Base-by-base conservation (phyloP, 2,888 invertebrate genomes). In the Andrena praecox region DNA sequence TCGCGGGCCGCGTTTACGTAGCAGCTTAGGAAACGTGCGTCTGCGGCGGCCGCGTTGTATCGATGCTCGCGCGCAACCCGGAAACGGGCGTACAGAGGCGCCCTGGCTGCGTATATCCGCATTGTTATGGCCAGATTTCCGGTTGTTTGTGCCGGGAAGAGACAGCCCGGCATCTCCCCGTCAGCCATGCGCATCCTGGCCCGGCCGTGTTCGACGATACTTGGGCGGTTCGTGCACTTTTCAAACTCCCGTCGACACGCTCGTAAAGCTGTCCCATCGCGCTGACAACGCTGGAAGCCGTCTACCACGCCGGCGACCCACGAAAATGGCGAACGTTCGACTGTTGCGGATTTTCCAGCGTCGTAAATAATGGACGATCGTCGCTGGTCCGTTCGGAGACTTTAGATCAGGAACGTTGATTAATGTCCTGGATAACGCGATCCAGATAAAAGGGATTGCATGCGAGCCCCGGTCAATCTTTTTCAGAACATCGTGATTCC, bases 121-220 rank as follows among this genome's bases (percentile, higher is more conserved):
- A 84, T 85, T 86, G 83, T 87, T 87, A 85, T 84, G 81, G 85
- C 80, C 84, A 81, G 77, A 74, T 85, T 89, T 85, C 84, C 89
- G 88, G 85, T 82, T 85, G 87, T 89, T 90, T 88, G 86, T 89
- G 76, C 77, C 84, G 64, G 60, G 67, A 74, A 67, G 69, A 80
- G 74, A 72, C 81, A 76, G 80, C 68, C 64, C 72, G 63, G 74
- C 69, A 78, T 78, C 75, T 66, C 56, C 60, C 60, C 73, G 71
- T 59, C 78, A 74, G 62, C 64, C 29, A n/a, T 64, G 71, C 35
- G 16, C 42, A 68, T 27, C 66, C 67, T 62, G 62, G 50, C 35
- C 59, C 63, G 29, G 48, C 63, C 56, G 29, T 50, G 20, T 77
- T 69, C 62, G 50, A 54, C 50, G 66, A 59, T 73, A 60, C 64